These are phyloP conservation scores for Campoplex nolae DNA, from an alignment of 2,888 invertebrate genomes.

Conservation along the genomic window DNA sequence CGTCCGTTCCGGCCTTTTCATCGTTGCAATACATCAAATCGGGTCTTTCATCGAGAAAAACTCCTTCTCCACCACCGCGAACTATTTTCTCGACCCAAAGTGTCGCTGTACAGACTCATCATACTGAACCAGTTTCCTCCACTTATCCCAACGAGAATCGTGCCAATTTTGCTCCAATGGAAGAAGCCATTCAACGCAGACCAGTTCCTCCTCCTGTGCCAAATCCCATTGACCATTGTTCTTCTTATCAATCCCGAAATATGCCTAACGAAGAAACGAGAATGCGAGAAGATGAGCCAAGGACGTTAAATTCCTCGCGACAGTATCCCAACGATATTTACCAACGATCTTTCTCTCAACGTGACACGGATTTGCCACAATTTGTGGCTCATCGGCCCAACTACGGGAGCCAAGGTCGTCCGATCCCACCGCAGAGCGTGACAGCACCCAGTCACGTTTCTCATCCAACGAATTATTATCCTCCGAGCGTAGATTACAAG, in stretches of 20 bases:
- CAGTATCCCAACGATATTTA: constrained; percentile 24
- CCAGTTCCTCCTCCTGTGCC: neutral
- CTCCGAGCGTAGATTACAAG: constrained; percentile 49
- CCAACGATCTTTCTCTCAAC: constrained; percentile 57
- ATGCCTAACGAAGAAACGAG: neutral
- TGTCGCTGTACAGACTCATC: constrained; percentile 69
- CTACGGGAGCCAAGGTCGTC: constrained; percentile 58
- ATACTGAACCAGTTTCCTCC: constrained; percentile 15
- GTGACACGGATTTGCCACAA: constrained; percentile 52
- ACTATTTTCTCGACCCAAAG: constrained; percentile 55
- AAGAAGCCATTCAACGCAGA: constrained; percentile 38
- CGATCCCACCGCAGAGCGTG: constrained; percentile 48
- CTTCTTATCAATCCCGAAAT: neutral
- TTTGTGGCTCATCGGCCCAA: constrained; percentile 17
- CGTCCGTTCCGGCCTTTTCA: constrained; percentile 8
- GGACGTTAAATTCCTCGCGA: neutral
- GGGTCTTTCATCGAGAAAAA: constrained; percentile 27
- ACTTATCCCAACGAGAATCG: constrained; percentile 31
- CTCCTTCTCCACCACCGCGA: constrained; percentile 53
- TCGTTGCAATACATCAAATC: constrained; percentile 56
- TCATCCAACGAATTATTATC: constrained; percentile 43
- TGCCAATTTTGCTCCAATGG: constrained; percentile 6
- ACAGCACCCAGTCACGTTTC: constrained; percentile 30
- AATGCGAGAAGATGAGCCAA: neutral
- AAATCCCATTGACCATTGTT: constrained; percentile 2